Percentiles rank a stretch among this genome's conserved stretches.
These are phyloP conservation scores for Indri indri DNA, from an alignment of 2,113 vertebrate genomes.

Conservation along the genomic window DNA sequence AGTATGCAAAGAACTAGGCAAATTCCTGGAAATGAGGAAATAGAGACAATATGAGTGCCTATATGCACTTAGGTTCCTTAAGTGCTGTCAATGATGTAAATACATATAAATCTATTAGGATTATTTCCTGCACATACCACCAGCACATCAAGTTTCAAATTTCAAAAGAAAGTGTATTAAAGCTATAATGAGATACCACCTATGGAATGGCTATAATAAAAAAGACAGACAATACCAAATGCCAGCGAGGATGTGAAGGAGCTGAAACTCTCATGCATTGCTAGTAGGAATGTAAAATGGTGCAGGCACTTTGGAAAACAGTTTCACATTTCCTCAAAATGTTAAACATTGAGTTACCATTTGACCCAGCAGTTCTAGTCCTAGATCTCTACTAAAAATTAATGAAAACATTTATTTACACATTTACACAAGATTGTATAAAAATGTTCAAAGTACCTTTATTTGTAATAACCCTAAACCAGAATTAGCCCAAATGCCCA, in stretches of 20 bases:
- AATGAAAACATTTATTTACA: not conserved
- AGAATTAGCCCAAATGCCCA: not conserved
- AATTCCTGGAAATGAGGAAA: not conserved
- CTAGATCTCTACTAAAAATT: not conserved
- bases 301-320: not conserved
- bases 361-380: not conserved
- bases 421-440: not conserved
- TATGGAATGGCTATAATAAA: not conserved
- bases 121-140: not conserved
- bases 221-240: not conserved
- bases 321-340: not conserved
- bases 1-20: not conserved
- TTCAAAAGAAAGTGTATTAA: not conserved
- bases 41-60: not conserved
- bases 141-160: not conserved
- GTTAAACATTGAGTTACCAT: not conserved
- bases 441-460: not conserved
- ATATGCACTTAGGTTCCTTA: not conserved
- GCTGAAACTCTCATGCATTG: not conserved
- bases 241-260: not conserved
- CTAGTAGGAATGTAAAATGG: not conserved
- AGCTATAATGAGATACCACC: not conserved
- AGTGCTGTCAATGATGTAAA: not conserved
- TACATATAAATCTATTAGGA: not conserved
- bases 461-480: not conserved